These are phyloP conservation scores for Neria commutata DNA, from an alignment of 2,888 invertebrate species.

Conservation along the genomic window DNA sequence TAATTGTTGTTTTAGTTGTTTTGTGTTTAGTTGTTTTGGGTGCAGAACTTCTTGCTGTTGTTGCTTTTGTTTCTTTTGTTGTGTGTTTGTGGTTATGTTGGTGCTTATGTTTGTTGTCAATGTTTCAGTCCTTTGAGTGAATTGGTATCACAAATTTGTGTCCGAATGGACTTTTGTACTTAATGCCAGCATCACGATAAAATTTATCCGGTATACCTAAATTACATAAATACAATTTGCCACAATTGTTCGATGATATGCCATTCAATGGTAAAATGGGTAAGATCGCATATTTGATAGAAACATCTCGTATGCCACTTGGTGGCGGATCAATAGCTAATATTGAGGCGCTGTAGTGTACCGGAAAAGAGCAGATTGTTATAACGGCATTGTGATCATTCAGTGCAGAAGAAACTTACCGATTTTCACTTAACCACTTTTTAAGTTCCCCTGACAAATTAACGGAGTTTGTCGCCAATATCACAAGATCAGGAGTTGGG, in stretches of 20 bases:
- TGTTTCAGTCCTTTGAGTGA: constrained; percentile 64
- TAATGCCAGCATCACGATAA: constrained; percentile 76
- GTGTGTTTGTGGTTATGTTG: too few species aligned
- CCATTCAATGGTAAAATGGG: constrained; percentile 74
- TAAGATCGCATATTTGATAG: constrained; percentile 72
- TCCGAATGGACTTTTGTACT: constrained; percentile 84
- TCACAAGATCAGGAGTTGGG: constrained; percentile 62
- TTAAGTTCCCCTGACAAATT: constrained; percentile 64
- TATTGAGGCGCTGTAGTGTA: constrained; percentile 69
- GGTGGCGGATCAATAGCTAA: constrained; percentile 79
- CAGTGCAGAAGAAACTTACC: constrained; percentile 39
- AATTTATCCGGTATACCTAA: constrained; percentile 80
- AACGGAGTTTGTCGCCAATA: constrained; percentile 56
- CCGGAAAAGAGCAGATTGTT: neutral
- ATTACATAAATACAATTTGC: constrained; percentile 84
- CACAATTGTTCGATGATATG: constrained; percentile 65
- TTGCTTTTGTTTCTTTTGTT: constrained; percentile 25
- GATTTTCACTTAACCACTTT: constrained; percentile 73
- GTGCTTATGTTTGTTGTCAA: constrained; percentile 44
- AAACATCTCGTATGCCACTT: constrained; percentile 67
- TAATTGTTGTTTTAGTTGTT: neutral
- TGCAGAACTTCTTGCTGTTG: neutral
- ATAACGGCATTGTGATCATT: neutral
- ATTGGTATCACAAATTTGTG: constrained; percentile 81
- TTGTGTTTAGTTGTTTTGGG: constrained; percentile 6